These are phyloP conservation scores for Anguilla megastoma DNA, from an alignment of 2,797 vertebrate species.

Conservation along the genomic window DNA sequence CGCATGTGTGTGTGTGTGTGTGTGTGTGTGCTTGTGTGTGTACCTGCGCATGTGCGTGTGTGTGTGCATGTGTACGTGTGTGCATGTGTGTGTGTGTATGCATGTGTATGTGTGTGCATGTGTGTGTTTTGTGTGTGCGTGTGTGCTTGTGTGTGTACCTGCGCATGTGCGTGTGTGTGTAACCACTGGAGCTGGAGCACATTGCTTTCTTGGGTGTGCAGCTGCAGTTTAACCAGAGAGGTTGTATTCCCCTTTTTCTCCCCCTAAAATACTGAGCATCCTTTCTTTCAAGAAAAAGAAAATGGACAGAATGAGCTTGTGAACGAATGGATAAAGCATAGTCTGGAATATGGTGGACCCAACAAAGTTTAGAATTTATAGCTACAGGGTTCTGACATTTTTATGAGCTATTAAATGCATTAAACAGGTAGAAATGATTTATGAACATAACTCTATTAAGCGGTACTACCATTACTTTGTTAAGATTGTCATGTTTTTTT, in stretches of 20 bases:
- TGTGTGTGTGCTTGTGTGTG: no score
- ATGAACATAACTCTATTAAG: background rate
- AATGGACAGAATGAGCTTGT: background rate
- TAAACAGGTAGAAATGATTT: background rate
- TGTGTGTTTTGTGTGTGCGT: background rate
- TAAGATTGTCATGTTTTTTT: background rate
- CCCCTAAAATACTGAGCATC: background rate
- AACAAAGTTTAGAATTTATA: background rate
- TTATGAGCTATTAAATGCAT: background rate
- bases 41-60: no score
- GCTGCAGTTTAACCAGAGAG: background rate
- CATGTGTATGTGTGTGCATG: background rate
- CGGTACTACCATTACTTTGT: background rate
- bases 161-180: background rate
- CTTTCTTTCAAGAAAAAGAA: background rate
- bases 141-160: background rate
- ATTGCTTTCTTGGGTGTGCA: background rate
- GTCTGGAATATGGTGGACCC: no score
- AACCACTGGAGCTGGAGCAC: background rate
- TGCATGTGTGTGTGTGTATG: no score
- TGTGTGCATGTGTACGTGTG: no score
- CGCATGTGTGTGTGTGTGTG: no score
- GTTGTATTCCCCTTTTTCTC: background rate
- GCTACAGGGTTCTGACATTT: background rate
- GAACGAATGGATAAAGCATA: background rate